These are phyloP conservation scores for Sminthopsis crassicaudata DNA, from an alignment of 2,113 vertebrate genomes.

Conservation along the genomic window DNA sequence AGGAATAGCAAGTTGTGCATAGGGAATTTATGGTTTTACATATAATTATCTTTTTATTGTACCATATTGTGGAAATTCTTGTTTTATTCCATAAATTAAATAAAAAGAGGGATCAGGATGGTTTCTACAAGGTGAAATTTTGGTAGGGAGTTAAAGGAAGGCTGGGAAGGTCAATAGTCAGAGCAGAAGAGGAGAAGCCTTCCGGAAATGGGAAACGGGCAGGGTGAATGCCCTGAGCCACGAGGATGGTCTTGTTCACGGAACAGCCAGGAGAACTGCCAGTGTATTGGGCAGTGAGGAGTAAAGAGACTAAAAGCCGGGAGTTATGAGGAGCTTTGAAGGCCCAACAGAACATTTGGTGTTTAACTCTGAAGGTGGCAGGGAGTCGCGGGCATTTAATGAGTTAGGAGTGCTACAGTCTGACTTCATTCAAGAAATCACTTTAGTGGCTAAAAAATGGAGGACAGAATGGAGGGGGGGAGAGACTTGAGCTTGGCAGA, in stretches of 20 bases:
- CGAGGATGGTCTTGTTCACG: too few species aligned
- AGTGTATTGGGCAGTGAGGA: background rate
- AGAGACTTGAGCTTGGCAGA: background rate
- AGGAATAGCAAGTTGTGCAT: too few species aligned
- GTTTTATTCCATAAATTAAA: too few species aligned
- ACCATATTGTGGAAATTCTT: too few species aligned
- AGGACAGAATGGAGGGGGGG: background rate
- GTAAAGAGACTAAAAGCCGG: background rate
- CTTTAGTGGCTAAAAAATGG: background rate
- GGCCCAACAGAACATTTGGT: background rate
- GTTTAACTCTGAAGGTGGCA: background rate
- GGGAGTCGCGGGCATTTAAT: background rate
- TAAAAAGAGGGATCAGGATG: background rate
- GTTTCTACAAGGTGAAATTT: background rate
- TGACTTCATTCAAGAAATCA: background rate
- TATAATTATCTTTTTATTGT: too few species aligned
- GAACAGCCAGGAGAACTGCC: too few species aligned
- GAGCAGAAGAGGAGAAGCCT: background rate
- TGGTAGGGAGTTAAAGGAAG: background rate
- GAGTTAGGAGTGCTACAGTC: background rate
- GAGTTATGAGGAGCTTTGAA: background rate
- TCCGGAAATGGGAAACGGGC: background rate
- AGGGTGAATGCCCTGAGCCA: background rate
- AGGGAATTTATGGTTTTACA: too few species aligned
- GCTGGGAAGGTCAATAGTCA: background rate